Conservation (phyloP, 2,797 vertebrate genomes). For the Pseudochirops corinnae region DNA sequence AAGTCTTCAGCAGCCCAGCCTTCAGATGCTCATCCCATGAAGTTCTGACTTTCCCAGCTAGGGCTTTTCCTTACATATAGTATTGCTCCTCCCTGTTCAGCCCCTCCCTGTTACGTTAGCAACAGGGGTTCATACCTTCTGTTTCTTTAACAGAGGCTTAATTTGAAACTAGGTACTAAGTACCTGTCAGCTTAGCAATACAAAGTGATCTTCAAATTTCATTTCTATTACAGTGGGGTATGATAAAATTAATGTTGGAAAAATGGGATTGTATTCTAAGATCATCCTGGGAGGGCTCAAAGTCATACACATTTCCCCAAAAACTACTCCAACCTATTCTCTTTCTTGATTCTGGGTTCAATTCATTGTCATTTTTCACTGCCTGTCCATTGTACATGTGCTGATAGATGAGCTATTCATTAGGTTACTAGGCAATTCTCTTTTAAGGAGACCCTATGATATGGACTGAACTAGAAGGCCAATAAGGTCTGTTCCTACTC, state of each 20-base stretch:
- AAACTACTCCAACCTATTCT: background rate
- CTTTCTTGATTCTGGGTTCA: background rate
- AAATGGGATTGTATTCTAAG: background rate
- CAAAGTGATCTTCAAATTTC: too few relatives aligned
- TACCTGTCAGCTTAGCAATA: too few relatives aligned
- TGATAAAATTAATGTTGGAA: background rate
- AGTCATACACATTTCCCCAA: background rate
- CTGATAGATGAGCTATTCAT: background rate
- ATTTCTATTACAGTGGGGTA: background rate
- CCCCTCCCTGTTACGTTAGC: too few relatives aligned
- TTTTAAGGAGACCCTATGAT: background rate
- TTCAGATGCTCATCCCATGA: too few relatives aligned
- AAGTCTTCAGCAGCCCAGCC: too few relatives aligned
- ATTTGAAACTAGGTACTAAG: too few relatives aligned
- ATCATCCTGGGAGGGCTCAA: background rate
- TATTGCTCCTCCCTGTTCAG: too few relatives aligned
- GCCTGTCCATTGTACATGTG: background rate
- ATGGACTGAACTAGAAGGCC: background rate
- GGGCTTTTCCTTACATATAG: too few relatives aligned
- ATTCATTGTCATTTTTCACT: background rate
- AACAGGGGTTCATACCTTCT: too few relatives aligned
- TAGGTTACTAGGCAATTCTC: background rate
- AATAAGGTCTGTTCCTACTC: background rate
- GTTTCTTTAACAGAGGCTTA: too few relatives aligned
- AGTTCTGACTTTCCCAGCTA: too few relatives aligned